phyloP scores from a whole-genome alignment of 1,140 invertebrate genomes.

The Leguminivora glycinivorella region DNA sequence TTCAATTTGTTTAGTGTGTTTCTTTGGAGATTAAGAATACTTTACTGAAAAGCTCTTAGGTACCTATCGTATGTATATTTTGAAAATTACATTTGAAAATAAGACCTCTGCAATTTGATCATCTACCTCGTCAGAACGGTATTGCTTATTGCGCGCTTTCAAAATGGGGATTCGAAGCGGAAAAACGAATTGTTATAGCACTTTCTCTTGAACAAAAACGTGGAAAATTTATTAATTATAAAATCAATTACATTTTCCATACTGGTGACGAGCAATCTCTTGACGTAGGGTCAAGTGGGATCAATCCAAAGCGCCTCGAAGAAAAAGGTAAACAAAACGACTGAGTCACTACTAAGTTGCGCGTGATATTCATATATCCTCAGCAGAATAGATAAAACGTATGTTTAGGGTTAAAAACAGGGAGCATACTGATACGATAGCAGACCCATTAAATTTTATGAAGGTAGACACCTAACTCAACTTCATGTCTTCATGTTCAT shows the following conservation, averaged over 20 bases:
- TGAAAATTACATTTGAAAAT: too few relatives aligned
- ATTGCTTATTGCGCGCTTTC: too few relatives aligned
- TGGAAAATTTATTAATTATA: conserved; percentile 1
- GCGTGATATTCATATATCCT: not conserved
- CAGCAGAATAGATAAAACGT: not conserved
- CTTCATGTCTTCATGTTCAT: conserved; percentile 15
- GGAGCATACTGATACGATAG: conserved; percentile 17
- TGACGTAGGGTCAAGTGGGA: not conserved
- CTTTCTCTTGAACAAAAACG: not conserved
- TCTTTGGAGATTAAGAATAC: too few relatives aligned
- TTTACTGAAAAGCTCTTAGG: too few relatives aligned
- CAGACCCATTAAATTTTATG: conserved; percentile 22
- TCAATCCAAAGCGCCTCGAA: not conserved
- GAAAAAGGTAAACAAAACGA: conserved; percentile 32
- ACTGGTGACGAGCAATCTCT: conserved; percentile 13
- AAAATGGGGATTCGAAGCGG: too few relatives aligned
- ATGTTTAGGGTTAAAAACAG: conserved; percentile 25
- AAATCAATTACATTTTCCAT: not conserved
- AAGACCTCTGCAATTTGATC: too few relatives aligned
- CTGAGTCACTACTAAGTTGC: conserved; percentile 5
- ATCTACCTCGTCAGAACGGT: too few relatives aligned
- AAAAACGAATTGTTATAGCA: not conserved
- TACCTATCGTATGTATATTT: too few relatives aligned
- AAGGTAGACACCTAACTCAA: conserved; percentile 19
- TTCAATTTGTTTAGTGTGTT: too few relatives aligned